Percentiles rank a stretch among this genome's conserved stretches.
phyloP scores from a whole-genome alignment of 2,797 vertebrate species.

The Octomys mimax region DNA sequence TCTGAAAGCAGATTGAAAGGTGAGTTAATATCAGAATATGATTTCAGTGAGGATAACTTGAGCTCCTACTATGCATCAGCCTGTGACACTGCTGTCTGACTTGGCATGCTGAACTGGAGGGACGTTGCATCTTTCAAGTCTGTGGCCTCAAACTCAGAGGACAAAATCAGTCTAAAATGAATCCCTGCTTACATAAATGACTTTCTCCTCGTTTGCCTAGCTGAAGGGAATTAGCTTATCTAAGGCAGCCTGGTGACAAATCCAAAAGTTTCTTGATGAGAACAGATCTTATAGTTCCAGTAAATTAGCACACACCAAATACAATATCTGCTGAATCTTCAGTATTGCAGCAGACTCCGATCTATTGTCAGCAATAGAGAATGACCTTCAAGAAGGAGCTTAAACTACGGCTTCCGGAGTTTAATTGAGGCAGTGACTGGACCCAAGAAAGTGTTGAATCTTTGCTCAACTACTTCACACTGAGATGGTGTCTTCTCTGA shows the following conservation, averaged over 20 bases:
- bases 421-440: slow-evolving; percentile 69
- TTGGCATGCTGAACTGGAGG: neutral
- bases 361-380: slow-evolving; percentile 81
- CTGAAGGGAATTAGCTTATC: slow-evolving; percentile 71
- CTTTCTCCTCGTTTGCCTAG: slow-evolving; percentile 72
- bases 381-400: slow-evolving; percentile 63
- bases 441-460: slow-evolving; percentile 62
- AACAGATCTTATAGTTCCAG: slow-evolving; percentile 54
- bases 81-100: neutral
- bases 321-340: slow-evolving; percentile 76
- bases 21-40: neutral
- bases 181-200: slow-evolving; percentile 75
- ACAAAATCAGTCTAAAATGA: slow-evolving; percentile 68
- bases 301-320: slow-evolving; percentile 74
- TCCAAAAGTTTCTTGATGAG: slow-evolving; percentile 72
- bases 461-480: slow-evolving; percentile 71
- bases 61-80: slow-evolving; percentile 4
- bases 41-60: neutral
- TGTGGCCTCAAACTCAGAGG: slow-evolving; percentile 18
- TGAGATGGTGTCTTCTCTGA: slow-evolving; percentile 58
- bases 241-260: slow-evolving; percentile 79
- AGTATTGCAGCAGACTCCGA: slow-evolving; percentile 37
- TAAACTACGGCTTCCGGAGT: slow-evolving; percentile 36
- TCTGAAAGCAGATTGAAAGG: neutral
- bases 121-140: slow-evolving; percentile 2